Conservation (phyloP, 2,888 invertebrate genomes). For the Chymomyza amoena region DNA sequence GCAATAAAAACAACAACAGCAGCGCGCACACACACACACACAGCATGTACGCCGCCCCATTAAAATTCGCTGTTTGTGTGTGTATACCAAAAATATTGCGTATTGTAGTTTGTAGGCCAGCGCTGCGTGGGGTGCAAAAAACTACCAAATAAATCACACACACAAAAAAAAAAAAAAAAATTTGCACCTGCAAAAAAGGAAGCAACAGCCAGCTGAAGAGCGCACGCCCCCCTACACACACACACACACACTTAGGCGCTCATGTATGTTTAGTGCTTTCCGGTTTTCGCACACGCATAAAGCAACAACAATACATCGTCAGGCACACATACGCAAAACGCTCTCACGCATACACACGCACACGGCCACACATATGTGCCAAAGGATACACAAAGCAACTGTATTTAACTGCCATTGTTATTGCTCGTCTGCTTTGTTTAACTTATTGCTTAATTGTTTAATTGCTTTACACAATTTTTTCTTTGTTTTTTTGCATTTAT, state of each 20-base stretch:
- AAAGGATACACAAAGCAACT: slow-evolving; percentile 1
- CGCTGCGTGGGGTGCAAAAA: background rate
- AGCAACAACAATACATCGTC: background rate
- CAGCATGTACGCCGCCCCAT: background rate
- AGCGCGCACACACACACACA: slow-evolving; percentile 4
- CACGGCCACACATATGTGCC: background rate
- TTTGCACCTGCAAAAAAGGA: slow-evolving; percentile 1
- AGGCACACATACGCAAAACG: background rate
- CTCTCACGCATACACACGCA: background rate
- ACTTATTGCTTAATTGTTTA: background rate
- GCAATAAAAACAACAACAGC: slow-evolving; percentile 1
- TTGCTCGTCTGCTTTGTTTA: slow-evolving; percentile 9
- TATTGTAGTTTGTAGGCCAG: slow-evolving; percentile 28
- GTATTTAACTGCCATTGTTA: background rate
- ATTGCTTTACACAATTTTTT: background rate
- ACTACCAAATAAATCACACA: background rate
- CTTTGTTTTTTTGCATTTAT: background rate
- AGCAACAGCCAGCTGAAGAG: slow-evolving; percentile 2
- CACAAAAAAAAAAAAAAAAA: background rate
- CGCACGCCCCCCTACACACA: background rate
- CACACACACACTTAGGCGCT: background rate
- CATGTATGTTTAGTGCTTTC: slow-evolving; percentile 10
- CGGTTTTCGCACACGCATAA: slow-evolving; percentile 2
- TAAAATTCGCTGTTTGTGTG: slow-evolving; percentile 12
- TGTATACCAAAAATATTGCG: slow-evolving; percentile 39